Evolutionary conservation across 2,888 invertebrate species (phyloP), one percentile per base, ranked within the genome.

Genomic region (Caenorhabditis sp.): DNA sequence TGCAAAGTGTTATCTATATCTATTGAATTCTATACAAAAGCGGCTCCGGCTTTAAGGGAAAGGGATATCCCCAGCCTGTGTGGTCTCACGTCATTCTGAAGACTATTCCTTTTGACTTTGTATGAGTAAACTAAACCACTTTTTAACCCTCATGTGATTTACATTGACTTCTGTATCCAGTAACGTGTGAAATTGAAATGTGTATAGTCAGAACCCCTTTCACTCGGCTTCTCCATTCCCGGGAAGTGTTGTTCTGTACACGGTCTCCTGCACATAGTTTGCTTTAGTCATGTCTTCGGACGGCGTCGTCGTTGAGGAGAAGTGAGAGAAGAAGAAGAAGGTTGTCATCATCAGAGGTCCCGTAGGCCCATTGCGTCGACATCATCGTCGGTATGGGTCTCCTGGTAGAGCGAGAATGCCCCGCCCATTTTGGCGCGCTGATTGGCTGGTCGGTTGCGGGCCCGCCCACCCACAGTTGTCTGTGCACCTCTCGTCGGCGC

Each of bases 141-240:
- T 46, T 46, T 46, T 46, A n/a, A 13, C n/a, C 3, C 24, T 24
- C n/a, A n/a, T 24, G 26, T 26, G 46, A 24, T 43, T 22, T 32
- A 41, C 32, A 43, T 27, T 43, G 56, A 58, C 58, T 58, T 41
- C 58, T 48, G 68, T 56, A 53, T 66, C 53, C 52, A 74, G 66
- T 66, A 74, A 74, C 59, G 65, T 74, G 73, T 74, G 73, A 74
- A 74, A 74, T 74, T 66, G 73, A 53, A 50, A 68, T 59, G 52
- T 66, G 55, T 75, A 61, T 74, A 61, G 59, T 63, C 37, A 59
- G 35, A 53, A 39, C 37, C 17, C 41, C 41, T 71, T 27, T 53
- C 37, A 17, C 20, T 56, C 26, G 26, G 26, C 26, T 24, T 48
- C 35, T 2, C 66, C 32, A 50, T 59, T 59, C 58, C 65, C 65